phyloP scores from a whole-genome alignment of 2,888 invertebrate species.

The Lissocephala sabroskyi region DNA sequence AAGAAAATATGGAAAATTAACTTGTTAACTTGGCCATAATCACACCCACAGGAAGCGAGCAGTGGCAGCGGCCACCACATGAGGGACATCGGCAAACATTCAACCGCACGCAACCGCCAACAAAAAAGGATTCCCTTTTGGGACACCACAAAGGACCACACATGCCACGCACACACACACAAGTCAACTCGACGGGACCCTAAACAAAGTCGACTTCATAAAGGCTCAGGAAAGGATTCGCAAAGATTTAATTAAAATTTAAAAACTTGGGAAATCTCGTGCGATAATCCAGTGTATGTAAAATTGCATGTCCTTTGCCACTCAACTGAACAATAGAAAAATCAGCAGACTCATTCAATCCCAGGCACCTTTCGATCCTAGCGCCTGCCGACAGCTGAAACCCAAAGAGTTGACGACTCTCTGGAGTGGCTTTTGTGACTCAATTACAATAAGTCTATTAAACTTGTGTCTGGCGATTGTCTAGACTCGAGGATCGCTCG shows the following conservation, averaged over 20 bases:
- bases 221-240: no score
- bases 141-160: slow-evolving; percentile 40
- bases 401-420: slow-evolving; percentile 31
- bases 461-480: slow-evolving; percentile 53
- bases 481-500: slow-evolving; percentile 43
- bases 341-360: no score
- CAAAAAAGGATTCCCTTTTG: slow-evolving; percentile 40
- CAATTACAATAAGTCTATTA: slow-evolving; percentile 65
- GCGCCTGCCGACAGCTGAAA: slow-evolving; percentile 39
- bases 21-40: slow-evolving; percentile 48
- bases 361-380: no score
- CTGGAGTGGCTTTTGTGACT: slow-evolving; percentile 61
- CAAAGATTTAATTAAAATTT: no score
- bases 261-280: no score
- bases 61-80: no score
- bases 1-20: slow-evolving; percentile 64
- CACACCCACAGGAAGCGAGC: no score
- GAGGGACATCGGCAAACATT: slow-evolving; percentile 36
- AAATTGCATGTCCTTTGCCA: no score
- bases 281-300: slow-evolving; percentile 23
- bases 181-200: no score
- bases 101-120: slow-evolving; percentile 23
- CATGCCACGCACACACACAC: slow-evolving; percentile 28
- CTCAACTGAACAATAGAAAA: slow-evolving; percentile 3
- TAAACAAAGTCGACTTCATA: no score